Percentiles rank a stretch among this genome's conserved stretches.
Evolutionary conservation across 2,113 vertebrate genomes (phyloP).

Genomic region (western clawed frog (Xenopus tropicalis)): DNA sequence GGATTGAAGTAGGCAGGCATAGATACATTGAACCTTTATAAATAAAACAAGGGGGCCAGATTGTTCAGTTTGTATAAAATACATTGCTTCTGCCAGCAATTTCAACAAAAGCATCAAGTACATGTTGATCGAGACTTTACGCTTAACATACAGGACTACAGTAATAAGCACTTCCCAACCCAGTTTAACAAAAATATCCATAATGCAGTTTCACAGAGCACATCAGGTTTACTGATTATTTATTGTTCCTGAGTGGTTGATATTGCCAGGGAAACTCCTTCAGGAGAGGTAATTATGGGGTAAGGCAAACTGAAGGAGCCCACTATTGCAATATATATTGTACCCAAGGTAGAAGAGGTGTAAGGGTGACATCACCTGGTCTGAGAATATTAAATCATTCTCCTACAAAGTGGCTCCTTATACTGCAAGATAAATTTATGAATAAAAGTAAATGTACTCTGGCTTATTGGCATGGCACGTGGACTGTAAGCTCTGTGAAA

Average conservation of each 20-base stretch:
- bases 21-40: slow-evolving; percentile 87
- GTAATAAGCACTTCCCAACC: slow-evolving; percentile 5
- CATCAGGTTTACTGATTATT: background rate
- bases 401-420: too few species aligned
- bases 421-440: too few species aligned
- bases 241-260: too few species aligned
- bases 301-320: too few species aligned
- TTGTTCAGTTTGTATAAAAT: slow-evolving; percentile 84
- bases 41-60: slow-evolving; percentile 87
- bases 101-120: slow-evolving; percentile 78
- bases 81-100: slow-evolving; percentile 75
- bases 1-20: slow-evolving; percentile 84
- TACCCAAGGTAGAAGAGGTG: too few species aligned
- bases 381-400: too few species aligned
- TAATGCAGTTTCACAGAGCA: slow-evolving; percentile 20
- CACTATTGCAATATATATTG: too few species aligned
- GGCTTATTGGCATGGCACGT: too few species aligned
- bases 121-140: slow-evolving; percentile 58
- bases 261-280: too few species aligned
- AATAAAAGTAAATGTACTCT: too few species aligned
- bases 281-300: too few species aligned
- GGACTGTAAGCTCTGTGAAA: background rate
- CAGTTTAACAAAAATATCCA: background rate
- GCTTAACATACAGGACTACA: slow-evolving; percentile 3
- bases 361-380: too few species aligned